phyloP scores from a whole-genome alignment of 2,888 invertebrate species.

The Phengaris alcon region DNA sequence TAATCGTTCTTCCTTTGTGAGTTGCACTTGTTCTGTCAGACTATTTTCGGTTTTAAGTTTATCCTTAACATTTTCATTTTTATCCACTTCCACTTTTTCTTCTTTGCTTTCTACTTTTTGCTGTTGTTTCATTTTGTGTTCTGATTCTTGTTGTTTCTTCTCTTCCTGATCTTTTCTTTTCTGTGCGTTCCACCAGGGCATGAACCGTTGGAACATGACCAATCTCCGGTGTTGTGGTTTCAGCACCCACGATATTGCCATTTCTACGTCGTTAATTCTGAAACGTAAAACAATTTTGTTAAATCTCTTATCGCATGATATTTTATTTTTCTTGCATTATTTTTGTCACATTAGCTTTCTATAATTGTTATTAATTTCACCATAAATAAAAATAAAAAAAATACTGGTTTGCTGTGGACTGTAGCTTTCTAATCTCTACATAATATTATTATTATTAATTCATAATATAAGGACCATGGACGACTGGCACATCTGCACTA shows the following conservation, averaged over 20 bases:
- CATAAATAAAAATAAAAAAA: neutral
- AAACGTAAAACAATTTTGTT: constrained; percentile 40
- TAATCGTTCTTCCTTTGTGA: neutral
- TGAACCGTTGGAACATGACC: constrained; percentile 73
- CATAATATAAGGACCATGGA: too few relatives aligned
- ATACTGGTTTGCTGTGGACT: too few relatives aligned
- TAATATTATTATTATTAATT: too few relatives aligned
- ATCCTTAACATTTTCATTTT: neutral
- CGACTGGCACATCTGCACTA: too few relatives aligned
- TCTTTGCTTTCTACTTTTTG: neutral
- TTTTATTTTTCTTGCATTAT: neutral
- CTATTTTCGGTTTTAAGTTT: neutral
- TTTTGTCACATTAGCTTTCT: neutral
- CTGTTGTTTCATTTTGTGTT: constrained; percentile 28
- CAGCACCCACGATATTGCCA: constrained; percentile 74
- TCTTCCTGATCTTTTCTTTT: constrained; percentile 61
- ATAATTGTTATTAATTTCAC: neutral
- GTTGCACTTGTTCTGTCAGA: neutral
- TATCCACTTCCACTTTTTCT: neutral
- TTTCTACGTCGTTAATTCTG: constrained; percentile 72
- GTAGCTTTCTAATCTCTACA: too few relatives aligned
- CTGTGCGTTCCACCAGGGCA: constrained; percentile 72
- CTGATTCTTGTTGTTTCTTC: constrained; percentile 46
- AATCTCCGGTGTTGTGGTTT: constrained; percentile 70
- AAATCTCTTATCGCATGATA: neutral